Percentiles rank a stretch among this genome's conserved stretches.
Evolutionary conservation across 2,113 vertebrate species (phyloP).

Genomic region (Phrynocephalus versicolor): DNA sequence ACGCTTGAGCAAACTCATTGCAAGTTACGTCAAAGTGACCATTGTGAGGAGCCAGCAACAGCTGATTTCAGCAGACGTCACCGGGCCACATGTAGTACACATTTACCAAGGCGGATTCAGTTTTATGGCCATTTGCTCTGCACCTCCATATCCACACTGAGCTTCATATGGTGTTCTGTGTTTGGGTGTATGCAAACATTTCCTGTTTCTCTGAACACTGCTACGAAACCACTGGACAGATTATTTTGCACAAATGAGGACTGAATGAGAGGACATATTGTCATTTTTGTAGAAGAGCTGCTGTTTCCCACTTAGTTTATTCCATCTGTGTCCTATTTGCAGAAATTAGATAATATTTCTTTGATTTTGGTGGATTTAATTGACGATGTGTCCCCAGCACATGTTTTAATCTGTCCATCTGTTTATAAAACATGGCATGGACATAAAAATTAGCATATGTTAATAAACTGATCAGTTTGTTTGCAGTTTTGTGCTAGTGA

Average conservation of each 20-base stretch:
- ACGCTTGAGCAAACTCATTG: not conserved
- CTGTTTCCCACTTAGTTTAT: conserved; percentile 13
- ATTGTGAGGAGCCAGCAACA: not conserved
- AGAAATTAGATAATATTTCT: conserved; percentile 28
- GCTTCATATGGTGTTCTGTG: not conserved
- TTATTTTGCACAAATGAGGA: fast-evolving
- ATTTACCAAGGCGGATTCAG: not conserved
- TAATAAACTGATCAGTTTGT: conserved; percentile 57
- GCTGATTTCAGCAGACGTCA: not conserved
- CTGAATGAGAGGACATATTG: not conserved
- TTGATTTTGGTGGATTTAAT: conserved; percentile 42
- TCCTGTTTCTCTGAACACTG: not conserved
- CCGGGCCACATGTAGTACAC: no score
- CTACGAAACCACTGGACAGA: conserved; percentile 16
- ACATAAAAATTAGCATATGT: conserved; percentile 47
- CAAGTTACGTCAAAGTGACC: not conserved
- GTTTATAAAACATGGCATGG: not conserved
- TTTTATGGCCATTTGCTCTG: not conserved
- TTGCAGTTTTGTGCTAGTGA: conserved; percentile 53
- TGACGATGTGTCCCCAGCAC: not conserved
- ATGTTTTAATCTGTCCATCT: conserved; percentile 48
- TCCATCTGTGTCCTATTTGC: conserved; percentile 12
- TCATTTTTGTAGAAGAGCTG: conserved; percentile 16
- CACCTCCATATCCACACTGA: not conserved
- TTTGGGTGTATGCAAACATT: not conserved